Conservation (phyloP, 64 coral and sea anemone species). For the Pocillopora damicornis region DNA sequence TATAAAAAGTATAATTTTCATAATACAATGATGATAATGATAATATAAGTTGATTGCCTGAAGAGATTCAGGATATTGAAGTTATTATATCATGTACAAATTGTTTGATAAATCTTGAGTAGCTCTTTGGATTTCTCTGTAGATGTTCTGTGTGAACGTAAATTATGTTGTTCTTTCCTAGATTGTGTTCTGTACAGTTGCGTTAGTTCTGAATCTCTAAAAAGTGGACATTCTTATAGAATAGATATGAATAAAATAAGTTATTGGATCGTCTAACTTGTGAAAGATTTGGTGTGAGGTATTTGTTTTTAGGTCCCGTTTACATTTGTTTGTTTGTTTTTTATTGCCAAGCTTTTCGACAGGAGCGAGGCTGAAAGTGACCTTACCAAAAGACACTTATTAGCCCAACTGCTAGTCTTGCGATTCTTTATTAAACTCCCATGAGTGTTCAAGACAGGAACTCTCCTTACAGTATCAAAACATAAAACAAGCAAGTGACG, state of each 20-base stretch:
- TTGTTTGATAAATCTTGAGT: conserved; percentile 47
- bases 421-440: no score
- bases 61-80: conserved; percentile 30
- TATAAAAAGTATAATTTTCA: conserved; percentile 44
- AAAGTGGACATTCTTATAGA: conserved; percentile 43
- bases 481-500: no score
- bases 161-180: conserved; percentile 40
- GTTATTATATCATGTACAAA: conserved; percentile 54
- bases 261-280: conserved; percentile 27
- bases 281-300: neutral
- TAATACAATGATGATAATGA: conserved; percentile 35
- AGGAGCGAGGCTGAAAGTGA: neutral
- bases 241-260: conserved; percentile 51
- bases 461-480: no score
- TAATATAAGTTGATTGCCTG: conserved; percentile 44
- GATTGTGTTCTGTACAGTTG: conserved; percentile 35
- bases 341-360: neutral
- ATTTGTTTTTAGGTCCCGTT: neutral
- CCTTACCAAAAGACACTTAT: no score
- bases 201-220: conserved; percentile 25
- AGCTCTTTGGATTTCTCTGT: conserved; percentile 1
- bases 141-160: conserved; percentile 22
- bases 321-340: neutral
- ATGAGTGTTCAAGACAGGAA: no score
- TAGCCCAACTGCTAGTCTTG: no score